Evolutionary conservation across 1,140 invertebrate genomes (phyloP).

Genomic region (Periplaneta americana): DNA sequence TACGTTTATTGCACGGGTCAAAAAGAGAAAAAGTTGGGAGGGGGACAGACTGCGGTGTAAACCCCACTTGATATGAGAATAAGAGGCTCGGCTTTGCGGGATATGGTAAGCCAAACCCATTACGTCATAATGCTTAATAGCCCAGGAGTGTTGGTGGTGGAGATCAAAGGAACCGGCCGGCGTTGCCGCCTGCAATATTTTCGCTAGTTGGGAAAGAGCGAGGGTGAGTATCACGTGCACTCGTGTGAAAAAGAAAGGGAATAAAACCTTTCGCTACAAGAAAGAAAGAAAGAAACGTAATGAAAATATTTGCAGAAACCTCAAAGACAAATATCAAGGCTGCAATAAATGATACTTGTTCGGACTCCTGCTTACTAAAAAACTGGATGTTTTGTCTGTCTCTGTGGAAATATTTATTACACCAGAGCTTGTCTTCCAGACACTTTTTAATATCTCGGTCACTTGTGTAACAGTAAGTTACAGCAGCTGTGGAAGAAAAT

Average conservation of each 20-base stretch:
- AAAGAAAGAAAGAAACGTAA: not conserved
- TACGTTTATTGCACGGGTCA: too few species aligned
- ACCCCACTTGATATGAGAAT: not conserved
- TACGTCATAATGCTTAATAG: not conserved
- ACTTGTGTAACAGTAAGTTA: too few species aligned
- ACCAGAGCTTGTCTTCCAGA: too few species aligned
- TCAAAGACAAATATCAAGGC: not conserved
- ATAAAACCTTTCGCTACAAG: not conserved
- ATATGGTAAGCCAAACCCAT: not conserved
- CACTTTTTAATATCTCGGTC: too few species aligned
- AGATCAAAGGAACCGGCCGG: not conserved
- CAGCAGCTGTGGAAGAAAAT: too few species aligned
- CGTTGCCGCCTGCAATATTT: too few species aligned
- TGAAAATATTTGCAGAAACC: not conserved
- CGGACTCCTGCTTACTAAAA: not conserved
- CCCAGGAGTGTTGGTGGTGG: not conserved
- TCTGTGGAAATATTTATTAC: too few species aligned
- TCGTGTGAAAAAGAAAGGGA: not conserved
- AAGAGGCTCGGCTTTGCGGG: not conserved
- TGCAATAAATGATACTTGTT: not conserved
- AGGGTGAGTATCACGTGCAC: not conserved
- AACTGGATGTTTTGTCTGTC: too few species aligned
- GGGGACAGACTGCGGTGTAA: not conserved
- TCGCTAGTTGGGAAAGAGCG: not conserved
- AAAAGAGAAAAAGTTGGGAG: too few species aligned